phyloP scores from a whole-genome alignment of 2,797 vertebrate genomes.

The Anguilla obscura region DNA sequence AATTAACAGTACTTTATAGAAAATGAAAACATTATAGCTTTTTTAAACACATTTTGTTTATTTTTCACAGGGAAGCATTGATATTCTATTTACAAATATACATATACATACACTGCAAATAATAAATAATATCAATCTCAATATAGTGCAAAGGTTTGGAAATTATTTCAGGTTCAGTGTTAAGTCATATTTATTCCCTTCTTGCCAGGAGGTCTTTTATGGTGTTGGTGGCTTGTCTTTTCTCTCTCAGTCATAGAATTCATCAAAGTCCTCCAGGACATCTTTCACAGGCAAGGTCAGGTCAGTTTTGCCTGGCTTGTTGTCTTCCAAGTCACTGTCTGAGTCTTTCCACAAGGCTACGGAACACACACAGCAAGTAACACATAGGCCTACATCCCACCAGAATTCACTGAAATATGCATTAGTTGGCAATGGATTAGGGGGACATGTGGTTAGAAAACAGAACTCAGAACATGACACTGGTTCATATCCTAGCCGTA shows the following conservation, averaged over 20 bases:
- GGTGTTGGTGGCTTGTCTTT: background rate
- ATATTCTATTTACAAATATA: constrained; percentile 9
- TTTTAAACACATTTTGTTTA: background rate
- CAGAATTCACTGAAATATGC: background rate
- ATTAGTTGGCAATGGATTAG: background rate
- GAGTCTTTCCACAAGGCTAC: constrained; percentile 41
- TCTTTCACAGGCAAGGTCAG: constrained; percentile 11
- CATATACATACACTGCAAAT: background rate
- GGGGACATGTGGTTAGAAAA: background rate
- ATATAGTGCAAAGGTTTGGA: background rate
- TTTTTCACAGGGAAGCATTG: background rate
- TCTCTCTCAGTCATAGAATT: constrained; percentile 66
- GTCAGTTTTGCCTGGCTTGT: constrained; percentile 16
- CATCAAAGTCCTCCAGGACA: constrained; percentile 63
- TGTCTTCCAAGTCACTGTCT: constrained; percentile 46
- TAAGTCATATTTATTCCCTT: background rate
- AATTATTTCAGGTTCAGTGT: background rate
- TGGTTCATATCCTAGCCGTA: background rate
- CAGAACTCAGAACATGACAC: background rate
- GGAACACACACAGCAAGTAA: background rate
- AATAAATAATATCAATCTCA: background rate
- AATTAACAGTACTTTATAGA: background rate
- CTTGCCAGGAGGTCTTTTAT: background rate
- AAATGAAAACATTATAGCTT: background rate
- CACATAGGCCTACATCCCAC: background rate